Base-by-base conservation (phyloP, 2,797 vertebrate genomes). In the Discoglossus pictus region DNA sequence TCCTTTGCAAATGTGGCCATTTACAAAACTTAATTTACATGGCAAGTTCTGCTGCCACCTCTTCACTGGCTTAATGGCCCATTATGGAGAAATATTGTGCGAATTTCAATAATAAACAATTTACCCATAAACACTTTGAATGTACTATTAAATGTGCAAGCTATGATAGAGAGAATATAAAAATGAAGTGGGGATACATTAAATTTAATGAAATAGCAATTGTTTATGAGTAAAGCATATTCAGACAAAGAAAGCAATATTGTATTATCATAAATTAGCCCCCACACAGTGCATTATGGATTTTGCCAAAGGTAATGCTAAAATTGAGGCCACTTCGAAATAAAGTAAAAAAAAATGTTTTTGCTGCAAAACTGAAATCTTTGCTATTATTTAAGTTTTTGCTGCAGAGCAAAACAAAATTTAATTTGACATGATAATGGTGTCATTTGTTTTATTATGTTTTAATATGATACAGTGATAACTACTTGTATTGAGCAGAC, bases 111-210 rank as follows among this genome's bases (percentile, higher is more conserved):
- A 56, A 63, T 70, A 63, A 43, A 47, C 52, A 39, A 61, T 46
- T 61, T 53, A 25, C 56, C 50, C 56, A 43, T 36, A 52, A 60
- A 51, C 51, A 23, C 56, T 70, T 50, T n/a, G 25, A 43, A 24
- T 34, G 27, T 40, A 27, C 42, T 36, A 42, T 47, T 56, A 75
- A 79, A 77, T 82, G 82, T 74, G 77, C 78, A 75, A 77, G 75
- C 82, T 76, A 78, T 77, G 75, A 73, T 77, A 73, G 73, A 60
- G 73, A 64, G 76, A 67, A 72, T 73, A 71, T 76, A 79, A 82
- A 84, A 82, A 83, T 84, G 76, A 76, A 83, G 73, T 23, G 76
- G 78, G 79, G 78, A 73, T 65, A 79, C 43, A 61, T 68, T 52
- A 52, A 27, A 61, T 68, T 36, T 68, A 64, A 70, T 70, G 60